A percentile compares a stretch with the other conserved stretches of the same genome.
Evolutionary conservation across 2,113 vertebrate species (phyloP).

Genomic region (Pachycephala philippinensis): DNA sequence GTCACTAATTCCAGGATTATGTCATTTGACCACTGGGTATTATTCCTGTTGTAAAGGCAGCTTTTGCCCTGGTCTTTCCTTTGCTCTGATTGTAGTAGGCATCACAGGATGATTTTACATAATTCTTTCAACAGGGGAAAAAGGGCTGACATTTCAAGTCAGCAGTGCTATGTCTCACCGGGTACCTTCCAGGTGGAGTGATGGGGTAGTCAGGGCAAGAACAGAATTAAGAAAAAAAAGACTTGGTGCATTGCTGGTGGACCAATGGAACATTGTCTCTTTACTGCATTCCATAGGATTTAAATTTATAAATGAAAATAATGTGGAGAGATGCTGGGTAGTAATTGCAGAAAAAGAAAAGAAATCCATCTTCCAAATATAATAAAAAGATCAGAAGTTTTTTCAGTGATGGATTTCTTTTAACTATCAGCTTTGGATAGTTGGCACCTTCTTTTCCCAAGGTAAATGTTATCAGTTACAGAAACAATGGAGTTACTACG

Average conservation of each 20-base stretch:
- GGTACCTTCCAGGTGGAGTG: not conserved
- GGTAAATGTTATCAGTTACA: not conserved
- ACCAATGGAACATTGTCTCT: not conserved
- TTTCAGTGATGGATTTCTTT: not conserved
- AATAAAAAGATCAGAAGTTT: not conserved
- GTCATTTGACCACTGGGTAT: not conserved
- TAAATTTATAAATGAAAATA: not conserved
- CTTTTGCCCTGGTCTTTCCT: not conserved
- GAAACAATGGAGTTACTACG: not conserved
- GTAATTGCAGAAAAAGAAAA: not conserved
- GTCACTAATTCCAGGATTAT: not conserved
- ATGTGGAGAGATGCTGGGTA: not conserved
- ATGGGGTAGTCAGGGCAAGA: not conserved
- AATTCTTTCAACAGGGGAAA: not conserved
- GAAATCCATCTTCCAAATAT: not conserved
- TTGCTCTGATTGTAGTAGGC: not conserved
- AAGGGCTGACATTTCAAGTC: not conserved
- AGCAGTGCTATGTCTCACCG: not conserved
- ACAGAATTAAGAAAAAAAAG: not conserved
- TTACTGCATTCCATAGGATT: fast-evolving
- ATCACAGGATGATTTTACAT: not conserved
- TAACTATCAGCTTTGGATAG: not conserved
- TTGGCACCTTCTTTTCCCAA: not conserved
- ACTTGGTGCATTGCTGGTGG: not conserved
- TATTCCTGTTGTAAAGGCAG: not conserved